These are phyloP conservation scores for Catharus bicknelli DNA, from an alignment of 2,113 vertebrate species.

Conservation along the genomic window DNA sequence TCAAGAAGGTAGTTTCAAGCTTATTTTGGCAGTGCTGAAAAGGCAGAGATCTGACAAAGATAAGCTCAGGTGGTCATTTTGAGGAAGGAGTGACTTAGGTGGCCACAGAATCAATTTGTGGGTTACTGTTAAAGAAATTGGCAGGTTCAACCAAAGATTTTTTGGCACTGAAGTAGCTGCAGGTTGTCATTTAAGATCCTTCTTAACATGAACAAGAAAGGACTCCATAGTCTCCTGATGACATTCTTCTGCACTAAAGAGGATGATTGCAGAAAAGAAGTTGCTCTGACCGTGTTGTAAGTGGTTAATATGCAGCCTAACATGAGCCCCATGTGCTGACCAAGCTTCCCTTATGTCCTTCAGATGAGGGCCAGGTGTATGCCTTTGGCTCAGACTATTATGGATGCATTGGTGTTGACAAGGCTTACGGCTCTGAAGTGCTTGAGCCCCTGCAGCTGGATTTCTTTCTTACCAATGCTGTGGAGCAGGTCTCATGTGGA, in stretches of 20 bases:
- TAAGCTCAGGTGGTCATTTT: not conserved
- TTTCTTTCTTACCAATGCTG: conserved; percentile 88
- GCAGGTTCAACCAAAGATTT: not conserved
- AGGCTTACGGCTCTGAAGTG: conserved; percentile 82
- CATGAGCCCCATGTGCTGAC: not conserved
- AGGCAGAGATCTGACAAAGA: not conserved
- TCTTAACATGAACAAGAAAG: not conserved
- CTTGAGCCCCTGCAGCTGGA: conserved; percentile 89
- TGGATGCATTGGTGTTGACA: conserved; percentile 91
- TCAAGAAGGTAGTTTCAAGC: not conserved
- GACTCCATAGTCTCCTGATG: not conserved
- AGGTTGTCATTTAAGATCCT: not conserved
- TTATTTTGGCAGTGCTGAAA: not conserved
- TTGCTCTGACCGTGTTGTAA: not conserved
- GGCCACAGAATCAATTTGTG: not conserved
- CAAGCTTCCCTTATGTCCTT: conserved; percentile 12
- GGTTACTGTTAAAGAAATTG: not conserved
- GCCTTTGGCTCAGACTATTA: conserved; percentile 98
- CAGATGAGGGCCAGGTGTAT: conserved; percentile 97
- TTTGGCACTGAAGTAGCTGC: not conserved
- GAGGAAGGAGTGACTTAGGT: not conserved
- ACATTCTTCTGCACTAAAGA: not conserved
- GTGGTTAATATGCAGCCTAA: not conserved
- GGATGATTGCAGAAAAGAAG: not conserved
- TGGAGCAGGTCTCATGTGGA: conserved; percentile 93